Percentiles rank a stretch among this genome's conserved stretches.
Evolutionary conservation across 2,888 invertebrate species (phyloP).

Genomic region (Chorisops tibialis): DNA sequence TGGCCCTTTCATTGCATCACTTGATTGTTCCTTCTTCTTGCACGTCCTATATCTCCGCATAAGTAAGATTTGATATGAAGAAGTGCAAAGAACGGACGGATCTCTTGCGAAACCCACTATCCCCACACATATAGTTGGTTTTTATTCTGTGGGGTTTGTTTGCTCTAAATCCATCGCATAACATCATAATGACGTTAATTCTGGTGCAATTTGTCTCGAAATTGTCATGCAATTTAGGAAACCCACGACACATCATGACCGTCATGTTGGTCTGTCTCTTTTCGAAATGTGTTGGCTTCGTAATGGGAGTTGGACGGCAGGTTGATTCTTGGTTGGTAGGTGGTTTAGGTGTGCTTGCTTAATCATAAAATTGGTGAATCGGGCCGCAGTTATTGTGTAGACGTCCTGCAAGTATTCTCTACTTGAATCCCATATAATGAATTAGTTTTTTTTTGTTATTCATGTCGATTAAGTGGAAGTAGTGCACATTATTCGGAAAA

Average conservation of each 20-base stretch:
- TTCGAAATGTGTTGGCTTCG: no score
- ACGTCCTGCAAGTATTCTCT: no score
- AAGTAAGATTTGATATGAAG: no score
- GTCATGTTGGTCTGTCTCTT: not conserved
- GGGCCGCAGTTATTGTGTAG: not conserved
- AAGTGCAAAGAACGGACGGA: no score
- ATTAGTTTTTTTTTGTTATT: no score
- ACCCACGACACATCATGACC: not conserved
- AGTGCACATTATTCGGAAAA: no score
- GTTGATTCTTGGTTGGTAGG: not conserved
- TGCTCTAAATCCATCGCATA: slow-evolving; percentile 25
- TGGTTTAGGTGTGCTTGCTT: not conserved
- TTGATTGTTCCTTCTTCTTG: not conserved
- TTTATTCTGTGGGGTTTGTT: not conserved
- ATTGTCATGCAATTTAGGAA: slow-evolving; percentile 30
- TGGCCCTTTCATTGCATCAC: not conserved
- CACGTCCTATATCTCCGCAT: not conserved
- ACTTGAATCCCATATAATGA: no score
- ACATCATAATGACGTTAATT: slow-evolving; percentile 26
- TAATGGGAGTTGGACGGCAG: not conserved
- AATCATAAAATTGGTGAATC: not conserved
- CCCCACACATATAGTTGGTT: not conserved
- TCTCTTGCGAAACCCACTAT: not conserved
- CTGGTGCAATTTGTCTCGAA: slow-evolving; percentile 29
- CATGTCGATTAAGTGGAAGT: no score